These are phyloP conservation scores for Nephrotoma flavescens DNA, from an alignment of 2,888 invertebrate genomes.

Conservation along the genomic window DNA sequence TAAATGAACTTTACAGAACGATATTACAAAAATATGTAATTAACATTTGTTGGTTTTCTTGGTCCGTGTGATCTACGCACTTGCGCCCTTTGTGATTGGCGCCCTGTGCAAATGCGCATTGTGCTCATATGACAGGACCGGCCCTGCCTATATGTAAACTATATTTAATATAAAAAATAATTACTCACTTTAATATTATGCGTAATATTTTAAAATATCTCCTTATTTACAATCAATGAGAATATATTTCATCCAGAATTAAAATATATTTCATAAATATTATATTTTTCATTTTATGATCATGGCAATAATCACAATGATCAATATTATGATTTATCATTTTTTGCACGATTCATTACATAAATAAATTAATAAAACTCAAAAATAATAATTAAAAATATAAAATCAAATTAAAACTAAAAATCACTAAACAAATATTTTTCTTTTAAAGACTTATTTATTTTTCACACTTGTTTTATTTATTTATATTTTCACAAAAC, in stretches of 20 bases:
- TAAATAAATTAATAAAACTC: background rate
- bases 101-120: too few relatives aligned
- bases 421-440: background rate
- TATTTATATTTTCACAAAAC: background rate
- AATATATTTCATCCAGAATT: background rate
- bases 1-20: too few relatives aligned
- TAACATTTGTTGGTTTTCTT: too few relatives aligned
- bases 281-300: background rate
- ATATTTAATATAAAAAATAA: background rate
- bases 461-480: background rate
- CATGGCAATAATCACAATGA: background rate
- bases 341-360: background rate
- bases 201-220: background rate
- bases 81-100: too few relatives aligned
- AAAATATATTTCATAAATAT: background rate
- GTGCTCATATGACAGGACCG: too few relatives aligned
- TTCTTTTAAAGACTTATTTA: background rate
- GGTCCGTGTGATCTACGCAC: too few relatives aligned
- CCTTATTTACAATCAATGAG: background rate
- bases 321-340: background rate
- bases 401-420: background rate
- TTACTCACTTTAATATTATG: background rate
- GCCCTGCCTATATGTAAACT: background rate
- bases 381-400: background rate
- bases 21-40: too few relatives aligned